These are phyloP conservation scores for Chouioia cunea DNA, from an alignment of 2,888 invertebrate genomes.

Conservation along the genomic window DNA sequence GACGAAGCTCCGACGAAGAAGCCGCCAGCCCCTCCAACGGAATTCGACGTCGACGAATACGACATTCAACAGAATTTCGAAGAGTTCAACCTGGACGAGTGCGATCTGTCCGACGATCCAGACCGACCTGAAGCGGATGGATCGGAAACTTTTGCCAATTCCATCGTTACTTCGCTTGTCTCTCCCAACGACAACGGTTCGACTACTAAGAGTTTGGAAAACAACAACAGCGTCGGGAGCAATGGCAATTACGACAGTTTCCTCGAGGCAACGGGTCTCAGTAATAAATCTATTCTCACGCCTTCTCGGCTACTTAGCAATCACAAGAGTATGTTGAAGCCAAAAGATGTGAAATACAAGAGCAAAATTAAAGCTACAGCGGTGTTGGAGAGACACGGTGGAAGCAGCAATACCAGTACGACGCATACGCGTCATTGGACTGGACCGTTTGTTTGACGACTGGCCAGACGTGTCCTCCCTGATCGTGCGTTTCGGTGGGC, in stretches of 20 bases:
- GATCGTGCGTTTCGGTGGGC: conserved; percentile 30
- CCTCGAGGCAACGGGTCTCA: conserved; percentile 83
- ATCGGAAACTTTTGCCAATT: conserved; percentile 58
- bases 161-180: not conserved
- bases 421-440: conserved; percentile 68
- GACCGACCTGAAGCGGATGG: conserved; percentile 63
- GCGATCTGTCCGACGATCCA: conserved; percentile 71
- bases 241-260: conserved; percentile 77
- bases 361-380: conserved; percentile 76
- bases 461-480: conserved; percentile 49
- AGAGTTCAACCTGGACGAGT: conserved; percentile 83
- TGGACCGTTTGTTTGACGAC: conserved; percentile 68
- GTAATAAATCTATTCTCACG: conserved; percentile 81
- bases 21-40: conserved; percentile 27
- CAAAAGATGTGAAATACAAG: conserved; percentile 83
- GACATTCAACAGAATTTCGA: conserved; percentile 83
- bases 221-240: conserved; percentile 2
- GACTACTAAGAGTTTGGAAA: not conserved
- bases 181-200: not conserved
- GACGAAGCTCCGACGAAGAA: conserved; percentile 62
- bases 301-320: conserved; percentile 79
- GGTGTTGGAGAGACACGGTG: conserved; percentile 69
- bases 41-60: conserved; percentile 69
- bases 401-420: conserved; percentile 48
- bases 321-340: conserved; percentile 82